Percentiles rank a stretch among this genome's conserved stretches.
These are phyloP conservation scores for Leptinotarsa undecemlineata DNA, from an alignment of 1,140 invertebrate species.

Conservation along the genomic window DNA sequence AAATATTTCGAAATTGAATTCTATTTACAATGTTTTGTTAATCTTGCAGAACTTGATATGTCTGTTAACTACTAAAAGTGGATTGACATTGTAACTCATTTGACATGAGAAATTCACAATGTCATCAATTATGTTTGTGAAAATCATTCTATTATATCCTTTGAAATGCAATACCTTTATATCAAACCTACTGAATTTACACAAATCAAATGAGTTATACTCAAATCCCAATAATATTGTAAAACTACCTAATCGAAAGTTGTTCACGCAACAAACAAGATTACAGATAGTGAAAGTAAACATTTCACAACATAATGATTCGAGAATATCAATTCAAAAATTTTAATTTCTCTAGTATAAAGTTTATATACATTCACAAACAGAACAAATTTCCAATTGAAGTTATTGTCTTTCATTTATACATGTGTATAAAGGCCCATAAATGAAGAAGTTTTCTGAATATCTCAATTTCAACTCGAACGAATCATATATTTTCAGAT, in stretches of 20 bases:
- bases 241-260: neutral
- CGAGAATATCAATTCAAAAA: neutral
- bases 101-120: neutral
- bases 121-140: no score
- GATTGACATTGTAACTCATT: constrained; percentile 5
- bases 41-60: constrained; percentile 9
- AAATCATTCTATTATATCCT: no score
- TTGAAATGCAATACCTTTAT: no score
- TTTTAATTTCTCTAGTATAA: neutral
- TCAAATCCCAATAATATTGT: constrained; percentile 1
- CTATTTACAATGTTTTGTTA: constrained; percentile 14
- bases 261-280: neutral
- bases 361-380: neutral
- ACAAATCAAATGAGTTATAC: constrained; percentile 3
- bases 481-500: no score
- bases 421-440: constrained; percentile 1
- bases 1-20: constrained; percentile 1
- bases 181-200: neutral
- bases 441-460: neutral
- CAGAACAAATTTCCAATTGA: neutral
- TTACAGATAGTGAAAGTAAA: neutral
- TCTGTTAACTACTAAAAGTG: constrained; percentile 1
- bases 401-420: constrained; percentile 8
- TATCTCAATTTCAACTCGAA: neutral
- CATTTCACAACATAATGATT: neutral